These are phyloP conservation scores for Xylota sylvarum DNA, from an alignment of 2,888 invertebrate species.

Conservation along the genomic window DNA sequence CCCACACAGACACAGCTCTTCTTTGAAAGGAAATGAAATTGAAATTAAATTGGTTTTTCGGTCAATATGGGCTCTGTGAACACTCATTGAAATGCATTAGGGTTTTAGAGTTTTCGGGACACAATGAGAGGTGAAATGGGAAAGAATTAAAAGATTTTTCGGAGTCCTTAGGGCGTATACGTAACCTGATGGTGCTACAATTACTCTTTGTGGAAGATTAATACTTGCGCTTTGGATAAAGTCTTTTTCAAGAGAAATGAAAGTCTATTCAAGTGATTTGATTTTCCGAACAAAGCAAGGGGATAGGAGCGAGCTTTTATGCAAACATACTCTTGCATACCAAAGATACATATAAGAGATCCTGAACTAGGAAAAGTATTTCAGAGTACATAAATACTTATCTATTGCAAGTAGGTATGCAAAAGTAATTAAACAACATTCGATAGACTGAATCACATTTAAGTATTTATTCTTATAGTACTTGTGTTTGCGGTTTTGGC, in stretches of 20 bases:
- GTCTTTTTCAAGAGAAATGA: conserved; percentile 6
- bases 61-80: conserved; percentile 43
- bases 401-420: too few relatives aligned
- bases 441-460: too few relatives aligned
- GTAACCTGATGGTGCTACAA: neutral
- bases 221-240: conserved; percentile 28
- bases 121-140: neutral
- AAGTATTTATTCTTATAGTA: too few relatives aligned
- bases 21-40: conserved; percentile 55
- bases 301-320: neutral
- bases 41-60: conserved; percentile 70
- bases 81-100: conserved; percentile 51
- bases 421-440: too few relatives aligned
- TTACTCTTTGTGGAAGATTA: conserved; percentile 11
- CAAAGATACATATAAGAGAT: too few relatives aligned
- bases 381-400: too few relatives aligned
- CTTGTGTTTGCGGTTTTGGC: too few relatives aligned
- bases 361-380: too few relatives aligned
- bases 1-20: conserved; percentile 14
- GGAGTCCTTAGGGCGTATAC: neutral
- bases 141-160: neutral
- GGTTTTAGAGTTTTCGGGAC: neutral
- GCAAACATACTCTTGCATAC: too few relatives aligned
- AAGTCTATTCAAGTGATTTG: conserved; percentile 11
- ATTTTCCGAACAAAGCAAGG: neutral